These are phyloP conservation scores for Pagrus major DNA, from an alignment of 2,113 vertebrate species.

Conservation along the genomic window DNA sequence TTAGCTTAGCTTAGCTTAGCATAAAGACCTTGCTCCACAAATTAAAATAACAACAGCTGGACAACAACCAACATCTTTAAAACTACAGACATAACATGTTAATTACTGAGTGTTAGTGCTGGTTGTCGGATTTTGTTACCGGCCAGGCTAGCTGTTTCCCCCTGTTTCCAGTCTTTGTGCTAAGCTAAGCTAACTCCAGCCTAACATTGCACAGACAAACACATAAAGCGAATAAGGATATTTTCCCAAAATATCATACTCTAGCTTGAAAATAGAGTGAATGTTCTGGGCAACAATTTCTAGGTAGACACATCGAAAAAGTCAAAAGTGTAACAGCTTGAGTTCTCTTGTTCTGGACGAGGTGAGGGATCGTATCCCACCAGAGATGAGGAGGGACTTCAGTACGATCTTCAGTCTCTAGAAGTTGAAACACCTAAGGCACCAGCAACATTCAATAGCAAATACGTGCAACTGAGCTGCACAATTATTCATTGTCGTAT, in stretches of 20 bases:
- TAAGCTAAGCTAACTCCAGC: background rate
- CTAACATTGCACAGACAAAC: background rate
- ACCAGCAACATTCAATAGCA: slow-evolving; percentile 54
- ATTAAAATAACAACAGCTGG: too few species aligned
- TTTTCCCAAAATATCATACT: background rate
- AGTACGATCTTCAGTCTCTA: background rate
- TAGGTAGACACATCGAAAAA: background rate
- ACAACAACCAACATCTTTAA: too few species aligned
- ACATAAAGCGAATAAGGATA: background rate
- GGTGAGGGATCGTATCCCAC: background rate
- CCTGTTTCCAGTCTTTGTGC: too few species aligned
- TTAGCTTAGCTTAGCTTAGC: too few species aligned
- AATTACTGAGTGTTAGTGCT: background rate
- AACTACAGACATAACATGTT: background rate
- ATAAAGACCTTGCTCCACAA: too few species aligned
- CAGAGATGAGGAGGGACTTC: background rate
- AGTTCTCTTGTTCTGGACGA: slow-evolving; percentile 27
- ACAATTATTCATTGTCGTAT: background rate
- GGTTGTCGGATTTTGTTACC: background rate
- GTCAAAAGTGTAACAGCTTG: background rate
- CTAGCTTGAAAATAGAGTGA: background rate
- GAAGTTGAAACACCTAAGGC: slow-evolving; percentile 57
- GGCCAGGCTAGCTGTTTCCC: too few species aligned
- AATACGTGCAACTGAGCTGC: slow-evolving; percentile 6
- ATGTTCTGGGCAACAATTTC: background rate